Percentiles rank a stretch among this genome's conserved stretches.
Evolutionary conservation across 2,888 invertebrate genomes (phyloP).

Genomic region (Drosophila antonietae): DNA sequence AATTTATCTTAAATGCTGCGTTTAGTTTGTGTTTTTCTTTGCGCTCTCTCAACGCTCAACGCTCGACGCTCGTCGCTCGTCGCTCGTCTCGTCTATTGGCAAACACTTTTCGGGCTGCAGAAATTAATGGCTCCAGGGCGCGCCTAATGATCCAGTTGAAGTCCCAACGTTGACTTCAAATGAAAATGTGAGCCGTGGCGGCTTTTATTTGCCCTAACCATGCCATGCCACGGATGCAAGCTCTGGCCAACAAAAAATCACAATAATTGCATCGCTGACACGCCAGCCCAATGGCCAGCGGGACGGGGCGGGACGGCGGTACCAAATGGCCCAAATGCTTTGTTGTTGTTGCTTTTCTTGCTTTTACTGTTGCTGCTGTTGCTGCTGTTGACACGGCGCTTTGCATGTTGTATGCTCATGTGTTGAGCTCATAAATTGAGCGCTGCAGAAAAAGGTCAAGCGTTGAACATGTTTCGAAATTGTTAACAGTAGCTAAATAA

Average conservation of each 20-base stretch:
- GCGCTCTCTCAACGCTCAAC: background rate
- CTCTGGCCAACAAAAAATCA: conserved; percentile 45
- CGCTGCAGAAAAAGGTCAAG: conserved; percentile 66
- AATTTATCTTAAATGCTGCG: conserved; percentile 78
- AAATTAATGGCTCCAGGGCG: conserved; percentile 72
- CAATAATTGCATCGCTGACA: conserved; percentile 75
- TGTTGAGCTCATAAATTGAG: conserved; percentile 64
- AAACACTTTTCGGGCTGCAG: conserved; percentile 66
- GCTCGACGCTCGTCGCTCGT: background rate
- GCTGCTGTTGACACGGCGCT: conserved; percentile 61
- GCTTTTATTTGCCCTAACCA: conserved; percentile 69
- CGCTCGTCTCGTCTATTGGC: conserved; percentile 53
- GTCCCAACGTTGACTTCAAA: conserved; percentile 55
- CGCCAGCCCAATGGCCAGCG: conserved; percentile 47
- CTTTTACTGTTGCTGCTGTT: conserved; percentile 24
- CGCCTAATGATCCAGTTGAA: conserved; percentile 71
- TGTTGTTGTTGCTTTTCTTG: conserved; percentile 24
- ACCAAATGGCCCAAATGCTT: conserved; percentile 19
- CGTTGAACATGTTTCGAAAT: conserved; percentile 62
- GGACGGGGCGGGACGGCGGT: background rate
- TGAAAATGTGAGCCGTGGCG: conserved; percentile 66
- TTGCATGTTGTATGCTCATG: conserved; percentile 66
- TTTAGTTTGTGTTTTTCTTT: conserved; percentile 58
- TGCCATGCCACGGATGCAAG: conserved; percentile 51
- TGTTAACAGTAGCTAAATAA: conserved; percentile 55